These are phyloP conservation scores for Lerista edwardsae DNA, from an alignment of 2,797 vertebrate genomes.

Conservation along the genomic window DNA sequence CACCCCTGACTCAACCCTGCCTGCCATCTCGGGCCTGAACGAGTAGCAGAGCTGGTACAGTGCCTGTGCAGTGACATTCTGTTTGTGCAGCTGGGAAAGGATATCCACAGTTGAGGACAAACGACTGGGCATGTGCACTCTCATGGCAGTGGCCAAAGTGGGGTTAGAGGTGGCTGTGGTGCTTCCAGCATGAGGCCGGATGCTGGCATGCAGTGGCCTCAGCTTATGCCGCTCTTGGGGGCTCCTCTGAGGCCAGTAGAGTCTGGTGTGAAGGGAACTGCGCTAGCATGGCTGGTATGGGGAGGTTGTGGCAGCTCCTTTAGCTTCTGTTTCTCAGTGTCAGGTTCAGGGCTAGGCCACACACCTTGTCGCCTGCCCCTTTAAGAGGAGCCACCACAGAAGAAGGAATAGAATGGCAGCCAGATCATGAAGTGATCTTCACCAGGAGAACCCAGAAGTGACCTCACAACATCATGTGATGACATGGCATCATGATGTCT, in stretches of 20 bases:
- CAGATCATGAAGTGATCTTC: no score
- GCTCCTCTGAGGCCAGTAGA: constrained; percentile 74
- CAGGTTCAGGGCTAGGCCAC: neutral
- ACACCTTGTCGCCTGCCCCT: neutral
- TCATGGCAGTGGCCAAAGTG: constrained; percentile 48
- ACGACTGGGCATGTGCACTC: neutral
- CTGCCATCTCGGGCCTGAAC: neutral
- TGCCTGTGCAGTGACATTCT: neutral
- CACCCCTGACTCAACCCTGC: neutral
- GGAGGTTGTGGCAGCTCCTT: neutral
- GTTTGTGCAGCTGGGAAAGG: neutral
- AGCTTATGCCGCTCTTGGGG: constrained; percentile 71
- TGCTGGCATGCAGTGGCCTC: constrained; percentile 70
- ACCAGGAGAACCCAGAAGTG: no score
- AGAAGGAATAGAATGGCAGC: no score
- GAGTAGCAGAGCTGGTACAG: neutral
- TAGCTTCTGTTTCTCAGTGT: neutral
- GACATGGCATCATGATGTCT: no score
- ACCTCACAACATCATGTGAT: no score
- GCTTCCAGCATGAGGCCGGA: constrained; percentile 55
- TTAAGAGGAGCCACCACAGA: neutral
- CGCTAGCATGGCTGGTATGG: neutral
- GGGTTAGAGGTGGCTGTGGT: constrained; percentile 10
- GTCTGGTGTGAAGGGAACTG: constrained; percentile 72
- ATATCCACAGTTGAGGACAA: constrained; percentile 25